Conservation (phyloP, 2,113 vertebrate species). For the Ophthalmolycus amberensis region DNA sequence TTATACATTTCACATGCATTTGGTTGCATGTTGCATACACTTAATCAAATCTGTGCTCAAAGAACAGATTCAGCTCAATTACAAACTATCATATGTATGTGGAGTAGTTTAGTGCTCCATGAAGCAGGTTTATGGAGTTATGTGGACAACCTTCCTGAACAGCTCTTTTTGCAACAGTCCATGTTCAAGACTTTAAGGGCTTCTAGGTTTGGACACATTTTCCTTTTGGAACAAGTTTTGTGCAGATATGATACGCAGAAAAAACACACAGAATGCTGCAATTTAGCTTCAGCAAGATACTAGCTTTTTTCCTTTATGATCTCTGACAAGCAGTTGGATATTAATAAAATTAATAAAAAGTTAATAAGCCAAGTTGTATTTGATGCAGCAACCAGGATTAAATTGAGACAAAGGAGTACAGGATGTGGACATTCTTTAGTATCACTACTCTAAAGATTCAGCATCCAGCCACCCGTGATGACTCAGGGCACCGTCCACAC, state of each 20-base stretch:
- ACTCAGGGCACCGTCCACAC: constrained; percentile 11
- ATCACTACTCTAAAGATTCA: constrained; percentile 14
- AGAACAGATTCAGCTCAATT: background rate
- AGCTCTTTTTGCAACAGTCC: background rate
- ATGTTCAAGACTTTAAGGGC: background rate
- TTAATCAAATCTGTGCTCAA: background rate
- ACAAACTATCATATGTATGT: background rate
- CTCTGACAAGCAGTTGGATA: background rate
- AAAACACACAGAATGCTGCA: background rate
- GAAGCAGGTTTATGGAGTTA: background rate
- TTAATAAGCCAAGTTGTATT: background rate
- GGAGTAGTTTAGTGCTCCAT: background rate
- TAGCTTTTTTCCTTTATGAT: background rate
- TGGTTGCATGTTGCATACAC: background rate
- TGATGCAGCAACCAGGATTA: background rate
- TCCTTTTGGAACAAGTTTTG: background rate
- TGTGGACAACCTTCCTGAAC: background rate
- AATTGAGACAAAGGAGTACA: background rate
- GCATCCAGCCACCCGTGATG: constrained; percentile 12
- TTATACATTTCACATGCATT: background rate
- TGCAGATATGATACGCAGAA: background rate
- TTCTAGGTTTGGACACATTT: background rate
- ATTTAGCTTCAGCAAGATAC: background rate
- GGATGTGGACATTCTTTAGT: background rate
- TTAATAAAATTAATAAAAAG: background rate